Conservation (phyloP, 2,113 vertebrate species). For the Typhlomys cinereus region DNA sequence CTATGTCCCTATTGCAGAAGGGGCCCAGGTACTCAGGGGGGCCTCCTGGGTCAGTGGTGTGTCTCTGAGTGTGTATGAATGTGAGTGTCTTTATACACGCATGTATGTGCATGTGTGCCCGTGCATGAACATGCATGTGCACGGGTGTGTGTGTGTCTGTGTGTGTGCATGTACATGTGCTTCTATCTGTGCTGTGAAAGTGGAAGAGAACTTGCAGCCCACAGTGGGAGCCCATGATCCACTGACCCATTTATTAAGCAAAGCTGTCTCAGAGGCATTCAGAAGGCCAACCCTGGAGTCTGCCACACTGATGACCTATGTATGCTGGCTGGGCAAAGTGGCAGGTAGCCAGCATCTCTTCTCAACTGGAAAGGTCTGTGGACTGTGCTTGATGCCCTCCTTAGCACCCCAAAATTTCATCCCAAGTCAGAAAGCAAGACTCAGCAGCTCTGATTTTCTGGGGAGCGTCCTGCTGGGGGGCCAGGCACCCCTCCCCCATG, state of each 20-base stretch:
- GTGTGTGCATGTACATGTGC: not conserved
- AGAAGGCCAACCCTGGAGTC: too few relatives aligned
- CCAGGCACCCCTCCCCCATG: not conserved
- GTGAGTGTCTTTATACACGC: too few relatives aligned
- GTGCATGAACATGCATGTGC: too few relatives aligned
- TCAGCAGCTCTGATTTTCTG: too few relatives aligned
- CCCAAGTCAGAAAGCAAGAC: not conserved
- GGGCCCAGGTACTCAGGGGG: not conserved
- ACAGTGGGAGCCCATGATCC: not conserved
- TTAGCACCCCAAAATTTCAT: not conserved
- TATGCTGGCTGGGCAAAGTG: rapidly evolving
- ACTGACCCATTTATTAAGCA: not conserved
- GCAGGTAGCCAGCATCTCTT: not conserved
- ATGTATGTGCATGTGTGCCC: not conserved
- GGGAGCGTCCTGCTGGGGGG: not conserved
- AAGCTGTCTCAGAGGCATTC: not conserved
- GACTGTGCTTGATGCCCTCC: too few relatives aligned
- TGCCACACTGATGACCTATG: not conserved
- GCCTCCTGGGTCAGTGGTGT: not conserved
- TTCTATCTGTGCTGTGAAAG: too few relatives aligned
- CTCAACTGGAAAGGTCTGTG: too few relatives aligned
- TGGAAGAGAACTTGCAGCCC: too few relatives aligned
- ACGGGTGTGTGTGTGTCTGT: too few relatives aligned
- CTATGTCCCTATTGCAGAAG: not conserved
- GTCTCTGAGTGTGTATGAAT: not conserved